Conservation (phyloP, 2,797 vertebrate genomes). For the Lepidocolaptes lacrymiger region DNA sequence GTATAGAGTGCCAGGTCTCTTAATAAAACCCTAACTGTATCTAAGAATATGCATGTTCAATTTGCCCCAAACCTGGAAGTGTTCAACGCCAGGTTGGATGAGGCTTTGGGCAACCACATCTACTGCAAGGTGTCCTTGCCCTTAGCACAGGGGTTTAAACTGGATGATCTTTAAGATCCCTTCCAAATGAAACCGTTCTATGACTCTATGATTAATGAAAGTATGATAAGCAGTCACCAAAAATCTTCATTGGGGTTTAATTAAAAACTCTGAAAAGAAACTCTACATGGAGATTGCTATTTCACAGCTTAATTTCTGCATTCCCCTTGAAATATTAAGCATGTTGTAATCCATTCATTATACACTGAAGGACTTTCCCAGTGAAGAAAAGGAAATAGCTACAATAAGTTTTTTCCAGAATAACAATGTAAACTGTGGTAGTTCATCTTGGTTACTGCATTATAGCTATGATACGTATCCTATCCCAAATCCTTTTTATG, state of each 20-base stretch:
- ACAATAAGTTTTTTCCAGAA: neutral
- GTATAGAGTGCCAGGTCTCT: neutral
- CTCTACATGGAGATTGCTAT: neutral
- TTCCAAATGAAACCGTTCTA: neutral
- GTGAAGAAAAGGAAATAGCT: neutral
- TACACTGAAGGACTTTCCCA: neutral
- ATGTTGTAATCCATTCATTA: neutral
- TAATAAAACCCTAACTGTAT: neutral
- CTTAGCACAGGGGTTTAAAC: rapidly evolving
- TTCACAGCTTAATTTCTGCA: neutral
- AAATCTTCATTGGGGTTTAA: neutral
- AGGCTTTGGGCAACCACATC: neutral
- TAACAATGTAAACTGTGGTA: neutral
- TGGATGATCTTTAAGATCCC: neutral
- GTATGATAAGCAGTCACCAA: neutral
- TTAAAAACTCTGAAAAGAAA: neutral
- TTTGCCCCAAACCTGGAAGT: neutral
- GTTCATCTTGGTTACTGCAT: neutral
- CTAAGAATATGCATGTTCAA: neutral
- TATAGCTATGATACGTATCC: neutral
- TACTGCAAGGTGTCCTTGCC: neutral
- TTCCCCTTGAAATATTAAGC: neutral
- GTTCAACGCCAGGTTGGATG: neutral
- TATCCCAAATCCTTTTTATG: neutral
- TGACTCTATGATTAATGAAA: neutral